phyloP scores from a whole-genome alignment of 2,888 invertebrate species.

The Odontomyia ornata region DNA sequence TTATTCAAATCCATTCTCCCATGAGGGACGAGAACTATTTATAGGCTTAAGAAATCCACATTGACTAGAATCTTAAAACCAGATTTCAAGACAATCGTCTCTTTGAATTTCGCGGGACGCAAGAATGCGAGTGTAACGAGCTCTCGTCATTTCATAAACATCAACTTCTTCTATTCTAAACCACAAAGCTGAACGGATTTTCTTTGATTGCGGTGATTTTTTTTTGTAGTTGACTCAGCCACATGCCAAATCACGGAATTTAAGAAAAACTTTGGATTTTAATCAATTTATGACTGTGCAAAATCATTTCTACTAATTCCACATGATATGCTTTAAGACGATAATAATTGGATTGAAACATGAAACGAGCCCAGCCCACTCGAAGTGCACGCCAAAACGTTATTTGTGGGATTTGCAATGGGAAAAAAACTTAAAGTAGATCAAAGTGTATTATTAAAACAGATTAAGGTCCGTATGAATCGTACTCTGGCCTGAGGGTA shows the following conservation, averaged over 20 bases:
- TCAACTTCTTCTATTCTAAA: conserved; percentile 17
- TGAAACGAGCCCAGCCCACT: background rate
- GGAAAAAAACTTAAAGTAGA: conserved; percentile 28
- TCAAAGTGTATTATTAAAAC: conserved; percentile 33
- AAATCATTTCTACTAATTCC: conserved; percentile 18
- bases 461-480: conserved; percentile 23
- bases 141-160: conserved; percentile 10
- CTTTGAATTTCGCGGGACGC: background rate
- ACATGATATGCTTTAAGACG: conserved; percentile 18
- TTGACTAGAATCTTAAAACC: conserved; percentile 22
- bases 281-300: conserved; percentile 19
- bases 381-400: background rate
- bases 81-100: background rate
- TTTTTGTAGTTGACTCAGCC: background rate
- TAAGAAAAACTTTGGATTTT: conserved; percentile 1
- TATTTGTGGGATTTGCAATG: background rate
- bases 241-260: background rate
- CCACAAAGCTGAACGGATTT: background rate
- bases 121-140: background rate
- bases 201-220: conserved; percentile 1
- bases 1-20: conserved; percentile 17
- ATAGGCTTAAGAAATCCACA: background rate
- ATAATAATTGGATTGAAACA: conserved; percentile 31
- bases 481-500: conserved; percentile 6
- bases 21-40: conserved; percentile 11